Base-by-base conservation (phyloP, 35 echinoderm and acorn worm species). In the Patiria miniata region DNA sequence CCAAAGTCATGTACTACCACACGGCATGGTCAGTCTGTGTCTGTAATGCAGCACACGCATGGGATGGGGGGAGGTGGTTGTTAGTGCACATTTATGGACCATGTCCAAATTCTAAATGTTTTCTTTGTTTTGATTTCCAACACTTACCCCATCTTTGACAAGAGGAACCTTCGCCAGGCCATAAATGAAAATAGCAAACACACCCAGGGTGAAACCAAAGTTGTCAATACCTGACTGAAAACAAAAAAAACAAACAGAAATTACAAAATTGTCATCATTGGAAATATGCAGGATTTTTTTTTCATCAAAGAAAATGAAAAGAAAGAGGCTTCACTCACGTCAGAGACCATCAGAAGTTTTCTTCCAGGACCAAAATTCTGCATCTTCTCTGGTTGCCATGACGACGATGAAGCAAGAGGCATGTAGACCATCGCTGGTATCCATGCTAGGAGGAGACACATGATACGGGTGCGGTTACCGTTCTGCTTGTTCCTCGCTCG, bases 101-200 rank as follows among this genome's bases (percentile, higher is more conserved):
- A 1, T 36, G 3, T 5, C 39, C 14, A 18, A 39, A 16, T 33
- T 16, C 5, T 39, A 1, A 18, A 30, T 17, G 32, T 28, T 1
- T 23, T 17, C 18, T 30, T 17, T n/a, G n/a, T 36, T 23, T n/a
- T 40, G 14, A 15, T 39, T 8, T 32, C 30, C 60, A 19, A 10
- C 77, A 90, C 88, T 90, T 78, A 90, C 88, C 16, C 58, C 81
- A 78, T 85, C 88, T 54, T 83, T 56, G 33, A 90, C 55, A 53
- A 68, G 39, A 19, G 88, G 81, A 15, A 90, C 76, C 39, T 73
- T 34, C 10, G 73, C 65, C 18, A 81, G 69, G 5, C 59, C 19
- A 55, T 90, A 90, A 17, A 29, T 51, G 17, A 84, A 30, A 39
- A 81, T 81, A 38, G 88, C 88, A 34, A 84, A 57, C 7, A 90